Evolutionary conservation across 2,888 invertebrate genomes (phyloP).

Genomic region (Petrolisthes manimaculis): DNA sequence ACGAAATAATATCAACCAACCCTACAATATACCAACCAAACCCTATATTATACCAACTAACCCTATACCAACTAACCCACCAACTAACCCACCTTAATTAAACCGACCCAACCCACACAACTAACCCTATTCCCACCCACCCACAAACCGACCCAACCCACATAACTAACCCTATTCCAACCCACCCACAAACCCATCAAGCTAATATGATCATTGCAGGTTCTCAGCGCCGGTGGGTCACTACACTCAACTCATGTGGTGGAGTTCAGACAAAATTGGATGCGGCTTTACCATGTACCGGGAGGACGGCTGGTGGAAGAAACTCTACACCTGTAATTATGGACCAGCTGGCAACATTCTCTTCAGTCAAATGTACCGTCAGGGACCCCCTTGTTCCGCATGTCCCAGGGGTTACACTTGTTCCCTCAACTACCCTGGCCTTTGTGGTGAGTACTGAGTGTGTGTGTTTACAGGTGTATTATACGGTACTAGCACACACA

Average conservation of each 20-base stretch:
- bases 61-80: not conserved
- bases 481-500: no score
- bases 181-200: no score
- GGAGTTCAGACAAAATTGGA: slow-evolving; percentile 85
- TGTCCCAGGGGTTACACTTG: slow-evolving; percentile 68
- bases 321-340: slow-evolving; percentile 87
- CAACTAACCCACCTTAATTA: no score
- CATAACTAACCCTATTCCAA: no score
- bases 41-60: no score
- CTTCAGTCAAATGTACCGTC: slow-evolving; percentile 68
- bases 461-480: no score
- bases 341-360: slow-evolving; percentile 76
- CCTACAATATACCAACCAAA: no score
- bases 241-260: slow-evolving; percentile 84
- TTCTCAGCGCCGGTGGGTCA: slow-evolving; percentile 68
- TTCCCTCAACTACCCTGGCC: slow-evolving; percentile 68
- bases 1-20: no score
- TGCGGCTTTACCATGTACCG: slow-evolving; percentile 89
- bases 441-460: slow-evolving; percentile 66
- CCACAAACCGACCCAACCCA: no score
- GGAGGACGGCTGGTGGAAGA: slow-evolving; percentile 80
- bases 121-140: no score
- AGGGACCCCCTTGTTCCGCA: slow-evolving; percentile 68
- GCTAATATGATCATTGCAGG: no score
- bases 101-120: no score